Conservation (phyloP, 2,888 invertebrate genomes). For the Andrena trimmerana region DNA sequence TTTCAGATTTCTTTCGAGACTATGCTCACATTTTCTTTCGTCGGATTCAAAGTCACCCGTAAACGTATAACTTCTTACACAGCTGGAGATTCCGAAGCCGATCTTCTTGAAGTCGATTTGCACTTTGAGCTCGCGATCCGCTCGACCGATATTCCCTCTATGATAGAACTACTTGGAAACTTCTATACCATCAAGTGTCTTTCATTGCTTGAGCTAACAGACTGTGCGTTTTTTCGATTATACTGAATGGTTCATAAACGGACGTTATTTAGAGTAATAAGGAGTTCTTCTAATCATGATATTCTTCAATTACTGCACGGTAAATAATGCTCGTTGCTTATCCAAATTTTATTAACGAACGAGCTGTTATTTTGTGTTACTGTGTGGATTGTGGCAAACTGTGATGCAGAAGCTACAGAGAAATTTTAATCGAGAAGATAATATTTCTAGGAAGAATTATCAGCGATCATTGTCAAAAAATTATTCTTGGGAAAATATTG, state of each 20-base stretch:
- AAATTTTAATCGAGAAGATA: too few relatives aligned
- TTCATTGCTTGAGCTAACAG: constrained; percentile 33
- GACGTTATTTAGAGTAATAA: constrained; percentile 2
- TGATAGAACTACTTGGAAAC: constrained; percentile 35
- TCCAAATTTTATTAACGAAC: too few relatives aligned
- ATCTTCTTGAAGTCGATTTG: constrained; percentile 47
- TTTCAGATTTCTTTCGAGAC: constrained; percentile 33
- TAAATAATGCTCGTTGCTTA: too few relatives aligned
- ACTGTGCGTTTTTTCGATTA: background rate
- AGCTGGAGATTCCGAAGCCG: constrained; percentile 20
- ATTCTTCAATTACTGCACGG: background rate
- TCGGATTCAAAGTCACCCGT: constrained; percentile 16
- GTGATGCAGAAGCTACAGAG: too few relatives aligned
- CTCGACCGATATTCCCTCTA: constrained; percentile 7
- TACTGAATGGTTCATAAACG: background rate
- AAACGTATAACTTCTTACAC: constrained; percentile 37
- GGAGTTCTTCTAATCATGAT: background rate
- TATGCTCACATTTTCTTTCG: constrained; percentile 27
- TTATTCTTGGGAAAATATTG: too few relatives aligned
- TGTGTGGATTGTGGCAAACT: too few relatives aligned
- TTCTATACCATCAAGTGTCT: constrained; percentile 27
- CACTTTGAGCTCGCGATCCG: constrained; percentile 29
- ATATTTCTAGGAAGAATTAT: too few relatives aligned
- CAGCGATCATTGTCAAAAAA: too few relatives aligned
- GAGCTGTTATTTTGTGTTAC: too few relatives aligned